Evolutionary conservation across 1,140 invertebrate genomes (phyloP), one percentile per base, ranked within the genome.

Genomic region (Linepithema humile): DNA sequence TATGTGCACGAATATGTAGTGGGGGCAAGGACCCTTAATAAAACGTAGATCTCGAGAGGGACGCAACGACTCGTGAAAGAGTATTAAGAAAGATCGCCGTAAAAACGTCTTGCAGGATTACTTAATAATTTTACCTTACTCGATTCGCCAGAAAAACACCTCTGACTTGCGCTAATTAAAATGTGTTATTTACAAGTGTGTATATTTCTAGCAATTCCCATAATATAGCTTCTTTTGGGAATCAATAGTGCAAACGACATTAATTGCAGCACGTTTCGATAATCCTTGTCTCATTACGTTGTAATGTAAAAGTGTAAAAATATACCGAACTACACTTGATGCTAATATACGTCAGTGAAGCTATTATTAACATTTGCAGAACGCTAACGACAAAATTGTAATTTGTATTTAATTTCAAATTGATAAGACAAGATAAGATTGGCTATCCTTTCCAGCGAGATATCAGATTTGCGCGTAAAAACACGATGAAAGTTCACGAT

Each of bases 1-100:
- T 83, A 60, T 64, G 69, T 87, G 57, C 74, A 72, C 60, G 67
- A 53, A 60, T 29, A 45, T 12, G 32, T 78, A 82, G 85, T 72
- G 83, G 91, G 88, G 84, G 82, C 89, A 91, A 88, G 89, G 89
- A 90, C 89, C 90, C 90, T 92, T 93, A 92, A 92, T 92, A 92
- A 92, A 77, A 90, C 90, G 89, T 88, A 88, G 85, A 35, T 69
- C 78, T 72, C 82, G 73, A 85, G 65, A 62, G 72, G 57, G 70
- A 70, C 62, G 62, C 78, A 57, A 60, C 60, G 55, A 26, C 38
- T 83, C 83, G 83, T 82, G 62, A 86, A 89, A 89, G 72, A 85
- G 43, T 57, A 70, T 85, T 85, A 89, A 83, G 82, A 70, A 87
- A 77, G 57, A 82, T 70, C 53, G 55, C 32, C 40, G 20, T 29